Evolutionary conservation across 2,797 vertebrate species (phyloP), one percentile per base, ranked within the genome.

Genomic region (Periophthalmus magnuspinnatus): DNA sequence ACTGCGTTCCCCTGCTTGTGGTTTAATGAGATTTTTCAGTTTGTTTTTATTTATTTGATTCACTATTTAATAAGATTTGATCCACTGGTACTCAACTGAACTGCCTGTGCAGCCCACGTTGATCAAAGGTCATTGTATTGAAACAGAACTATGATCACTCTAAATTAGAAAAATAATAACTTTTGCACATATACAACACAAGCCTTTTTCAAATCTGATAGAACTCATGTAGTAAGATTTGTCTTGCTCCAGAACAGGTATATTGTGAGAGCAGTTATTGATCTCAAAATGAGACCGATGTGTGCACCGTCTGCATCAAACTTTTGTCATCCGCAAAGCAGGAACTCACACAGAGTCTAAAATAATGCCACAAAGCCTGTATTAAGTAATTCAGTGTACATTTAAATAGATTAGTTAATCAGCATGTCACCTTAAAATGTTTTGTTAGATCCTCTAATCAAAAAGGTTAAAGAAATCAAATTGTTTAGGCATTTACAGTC

Each of bases 11-110:
- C 9, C 16, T 50, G 24, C 16, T 50, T 11, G 47, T 17, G 28
- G 5, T 52, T 50, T 65, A 65, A 65, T 65, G 63, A 65, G 47
- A 33, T 6, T 52, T 65, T 65, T 63, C 38, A 22, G 36, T 61
- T 61, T 61, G 19, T 41, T 61, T 61, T 61, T 21, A n/a, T 61
- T 38, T 38, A 59, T 38, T 48, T 64, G 22, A 47, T 7, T 48
- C 41, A 19, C 41, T 21, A 48, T 64, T 62, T 62, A 38, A 62
- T 41, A 38, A 61, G 19, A 61, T 13, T 38, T 41, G 17, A 41
- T 38, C 59, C 59, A 61, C 19, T 21, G n/a, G 34, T 38, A 21
- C 32, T 60, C 17, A 34, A 36, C 59, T 38, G 16, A 17, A 34
- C 17, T 19, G 32, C 34, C 4, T 34, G 58, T 60, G 58, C 13